These are phyloP conservation scores for Mormyrus hasselquistii DNA, from an alignment of 2,797 vertebrate genomes.

Conservation along the genomic window DNA sequence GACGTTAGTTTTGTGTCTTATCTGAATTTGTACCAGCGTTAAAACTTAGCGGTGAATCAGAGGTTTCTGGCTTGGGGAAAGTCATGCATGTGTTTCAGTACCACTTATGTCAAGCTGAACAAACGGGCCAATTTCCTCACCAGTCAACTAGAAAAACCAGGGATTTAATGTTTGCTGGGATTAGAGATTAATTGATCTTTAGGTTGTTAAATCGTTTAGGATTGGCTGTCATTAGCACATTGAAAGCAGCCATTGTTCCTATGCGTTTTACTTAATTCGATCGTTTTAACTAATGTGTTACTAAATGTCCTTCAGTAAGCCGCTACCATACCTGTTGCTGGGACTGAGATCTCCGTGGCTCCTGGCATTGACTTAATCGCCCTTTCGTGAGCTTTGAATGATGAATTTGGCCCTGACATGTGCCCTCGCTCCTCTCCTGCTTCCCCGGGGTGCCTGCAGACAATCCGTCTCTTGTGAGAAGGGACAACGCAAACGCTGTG, in stretches of 20 bases:
- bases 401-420: neutral
- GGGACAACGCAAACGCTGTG: neutral
- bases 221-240: neutral
- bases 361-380: neutral
- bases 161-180: neutral
- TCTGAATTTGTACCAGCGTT: neutral
- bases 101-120: neutral
- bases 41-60: neutral
- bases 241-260: neutral
- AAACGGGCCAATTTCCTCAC: neutral
- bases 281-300: neutral
- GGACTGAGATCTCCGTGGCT: neutral
- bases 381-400: neutral
- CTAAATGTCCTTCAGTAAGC: neutral
- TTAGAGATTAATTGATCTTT: neutral
- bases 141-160: conserved; percentile 2
- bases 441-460: neutral
- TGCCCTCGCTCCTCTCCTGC: neutral
- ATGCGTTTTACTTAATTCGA: neutral
- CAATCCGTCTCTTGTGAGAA: conserved; percentile 11
- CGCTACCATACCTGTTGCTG: no score
- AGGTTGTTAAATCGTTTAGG: neutral
- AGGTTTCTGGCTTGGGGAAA: neutral
- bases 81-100: neutral
- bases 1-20: neutral